These are phyloP conservation scores for Falco peregrinus DNA, from an alignment of 2,797 vertebrate species.

Conservation along the genomic window DNA sequence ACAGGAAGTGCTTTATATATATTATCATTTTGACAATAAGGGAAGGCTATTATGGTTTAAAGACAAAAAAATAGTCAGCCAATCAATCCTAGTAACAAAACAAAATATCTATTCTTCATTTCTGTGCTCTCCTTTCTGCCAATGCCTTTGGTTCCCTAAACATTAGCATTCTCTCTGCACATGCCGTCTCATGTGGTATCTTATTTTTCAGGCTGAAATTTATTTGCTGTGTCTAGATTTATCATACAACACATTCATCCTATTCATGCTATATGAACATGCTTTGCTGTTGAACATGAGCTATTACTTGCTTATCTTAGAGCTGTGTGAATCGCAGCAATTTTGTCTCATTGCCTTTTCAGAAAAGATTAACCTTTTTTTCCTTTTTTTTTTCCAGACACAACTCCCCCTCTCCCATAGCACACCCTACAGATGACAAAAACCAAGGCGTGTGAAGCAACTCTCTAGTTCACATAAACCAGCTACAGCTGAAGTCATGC, in stretches of 20 bases:
- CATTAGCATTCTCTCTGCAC: constrained; percentile 65
- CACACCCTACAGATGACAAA: background rate
- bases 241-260: constrained; percentile 66
- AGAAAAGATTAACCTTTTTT: constrained; percentile 45
- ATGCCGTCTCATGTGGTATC: constrained; percentile 54
- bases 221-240: constrained; percentile 61
- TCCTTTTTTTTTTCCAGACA: background rate
- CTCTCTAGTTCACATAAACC: background rate
- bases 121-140: background rate
- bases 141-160: constrained; percentile 27
- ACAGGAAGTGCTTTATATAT: constrained; percentile 68
- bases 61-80: constrained; percentile 47
- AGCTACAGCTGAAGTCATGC: background rate
- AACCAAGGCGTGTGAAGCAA: background rate
- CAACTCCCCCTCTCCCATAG: background rate
- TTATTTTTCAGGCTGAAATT: constrained; percentile 67
- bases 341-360: constrained; percentile 52
- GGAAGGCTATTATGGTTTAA: constrained; percentile 66
- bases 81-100: constrained; percentile 67
- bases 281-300: constrained; percentile 64
- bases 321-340: constrained; percentile 33
- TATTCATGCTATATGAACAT: constrained; percentile 68
- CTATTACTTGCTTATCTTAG: constrained; percentile 66
- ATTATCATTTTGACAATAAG: constrained; percentile 69
- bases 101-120: constrained; percentile 63